phyloP scores from a whole-genome alignment of 2,888 invertebrate genomes.

The Muscina levida region DNA sequence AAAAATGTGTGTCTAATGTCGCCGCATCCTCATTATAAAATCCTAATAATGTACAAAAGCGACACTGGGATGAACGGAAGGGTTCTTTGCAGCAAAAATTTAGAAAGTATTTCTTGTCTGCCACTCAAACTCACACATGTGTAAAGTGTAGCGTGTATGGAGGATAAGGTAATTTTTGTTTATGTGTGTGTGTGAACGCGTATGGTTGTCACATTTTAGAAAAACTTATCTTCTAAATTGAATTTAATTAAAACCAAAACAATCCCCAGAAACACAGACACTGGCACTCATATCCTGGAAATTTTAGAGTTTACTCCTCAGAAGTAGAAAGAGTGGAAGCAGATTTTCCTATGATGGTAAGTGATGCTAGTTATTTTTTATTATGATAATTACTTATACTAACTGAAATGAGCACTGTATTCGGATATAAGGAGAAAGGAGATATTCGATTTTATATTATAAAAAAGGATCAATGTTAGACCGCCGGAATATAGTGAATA shows the following conservation, averaged over 20 bases:
- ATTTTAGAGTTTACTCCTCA: not conserved
- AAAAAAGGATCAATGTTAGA: too few relatives aligned
- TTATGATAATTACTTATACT: too few relatives aligned
- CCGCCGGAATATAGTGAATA: too few relatives aligned
- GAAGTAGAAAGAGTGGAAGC: conserved; percentile 1
- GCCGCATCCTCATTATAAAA: conserved; percentile 64
- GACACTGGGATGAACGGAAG: conserved; percentile 24
- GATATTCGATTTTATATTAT: too few relatives aligned
- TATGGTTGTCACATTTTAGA: conserved; percentile 57
- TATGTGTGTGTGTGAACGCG: not conserved
- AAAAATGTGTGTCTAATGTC: conserved; percentile 70
- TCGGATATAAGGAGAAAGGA: too few relatives aligned
- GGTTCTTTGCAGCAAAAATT: conserved; percentile 47
- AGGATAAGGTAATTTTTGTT: conserved; percentile 20
- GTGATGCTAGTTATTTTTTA: too few relatives aligned
- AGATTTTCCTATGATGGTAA: too few relatives aligned
- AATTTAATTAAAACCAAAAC: conserved; percentile 77
- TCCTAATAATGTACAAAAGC: conserved; percentile 56
- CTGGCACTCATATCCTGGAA: not conserved
- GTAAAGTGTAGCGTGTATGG: conserved; percentile 15
- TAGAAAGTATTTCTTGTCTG: conserved; percentile 60
- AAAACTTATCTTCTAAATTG: conserved; percentile 75
- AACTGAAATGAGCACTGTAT: too few relatives aligned
- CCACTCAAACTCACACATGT: conserved; percentile 26
- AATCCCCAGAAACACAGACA: conserved; percentile 15